A percentile compares a stretch with the other conserved stretches of the same genome.
Evolutionary conservation across 1,140 invertebrate genomes (phyloP).

Genomic region (Choristoneura fumiferana): DNA sequence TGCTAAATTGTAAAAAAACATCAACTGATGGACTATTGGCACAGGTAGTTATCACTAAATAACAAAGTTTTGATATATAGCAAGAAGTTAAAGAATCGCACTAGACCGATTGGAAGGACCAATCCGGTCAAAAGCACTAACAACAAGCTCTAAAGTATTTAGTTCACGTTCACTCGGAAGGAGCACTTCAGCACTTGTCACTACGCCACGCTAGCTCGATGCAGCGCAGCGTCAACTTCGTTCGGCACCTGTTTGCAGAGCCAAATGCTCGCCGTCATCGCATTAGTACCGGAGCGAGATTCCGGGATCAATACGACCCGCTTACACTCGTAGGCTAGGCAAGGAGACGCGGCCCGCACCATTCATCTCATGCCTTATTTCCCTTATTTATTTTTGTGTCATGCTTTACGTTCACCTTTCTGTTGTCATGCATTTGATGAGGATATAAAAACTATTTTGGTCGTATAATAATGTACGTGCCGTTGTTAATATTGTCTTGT

Average conservation of each 20-base stretch:
- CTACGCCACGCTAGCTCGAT: neutral
- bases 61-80: slow-evolving; percentile 21
- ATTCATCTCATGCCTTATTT: slow-evolving; percentile 46
- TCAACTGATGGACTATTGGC: slow-evolving; percentile 42
- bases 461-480: slow-evolving; percentile 70
- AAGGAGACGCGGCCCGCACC: slow-evolving; percentile 55
- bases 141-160: neutral
- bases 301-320: too few relatives aligned
- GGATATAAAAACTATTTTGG: slow-evolving; percentile 76
- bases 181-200: neutral
- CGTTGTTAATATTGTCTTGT: slow-evolving; percentile 72
- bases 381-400: slow-evolving; percentile 50
- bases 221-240: too few relatives aligned
- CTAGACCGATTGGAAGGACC: slow-evolving; percentile 14
- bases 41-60: slow-evolving; percentile 44
- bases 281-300: too few relatives aligned
- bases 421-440: slow-evolving; percentile 55
- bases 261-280: too few relatives aligned
- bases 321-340: slow-evolving; percentile 21
- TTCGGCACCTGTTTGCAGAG: too few relatives aligned
- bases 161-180: neutral
- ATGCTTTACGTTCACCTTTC: slow-evolving; percentile 51
- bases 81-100: slow-evolving; percentile 6
- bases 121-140: slow-evolving; percentile 1
- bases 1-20: slow-evolving; percentile 34